A percentile compares a stretch with the other conserved stretches of the same genome.
Evolutionary conservation across 2,888 invertebrate species (phyloP).

Genomic region (Leptarthrus brevirostris): DNA sequence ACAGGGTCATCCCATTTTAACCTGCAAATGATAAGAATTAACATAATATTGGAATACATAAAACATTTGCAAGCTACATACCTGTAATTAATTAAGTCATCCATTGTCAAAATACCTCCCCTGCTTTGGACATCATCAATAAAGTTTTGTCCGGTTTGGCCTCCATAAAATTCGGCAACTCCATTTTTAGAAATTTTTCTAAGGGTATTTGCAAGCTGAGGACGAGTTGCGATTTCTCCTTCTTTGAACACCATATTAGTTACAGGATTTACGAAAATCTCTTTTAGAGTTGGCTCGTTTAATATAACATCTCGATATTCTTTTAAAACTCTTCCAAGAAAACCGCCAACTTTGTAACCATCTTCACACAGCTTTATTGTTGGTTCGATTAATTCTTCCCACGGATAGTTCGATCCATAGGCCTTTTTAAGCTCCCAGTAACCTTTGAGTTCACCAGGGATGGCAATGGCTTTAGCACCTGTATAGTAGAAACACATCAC

Average conservation of each 20-base stretch:
- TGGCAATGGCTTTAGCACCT: conserved; percentile 73
- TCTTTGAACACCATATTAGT: conserved; percentile 71
- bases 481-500: not conserved
- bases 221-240: conserved; percentile 75
- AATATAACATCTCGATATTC: conserved; percentile 69
- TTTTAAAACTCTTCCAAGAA: conserved; percentile 72
- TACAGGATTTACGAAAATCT: conserved; percentile 71
- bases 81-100: conserved; percentile 81
- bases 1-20: conserved; percentile 75
- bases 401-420: conserved; percentile 78
- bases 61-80: conserved; percentile 62
- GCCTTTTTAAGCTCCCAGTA: conserved; percentile 80
- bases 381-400: conserved; percentile 83
- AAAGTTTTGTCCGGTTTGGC: conserved; percentile 73
- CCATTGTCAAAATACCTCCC: conserved; percentile 81
- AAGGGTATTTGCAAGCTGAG: conserved; percentile 77
- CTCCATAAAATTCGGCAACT: conserved; percentile 76
- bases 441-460: conserved; percentile 93
- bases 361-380: conserved; percentile 79
- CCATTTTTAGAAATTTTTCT: conserved; percentile 76
- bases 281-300: conserved; percentile 70
- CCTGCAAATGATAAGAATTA: no score
- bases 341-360: conserved; percentile 78
- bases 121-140: conserved; percentile 74
- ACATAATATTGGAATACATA: no score